Evolutionary conservation across 2,113 vertebrate genomes (phyloP).

Genomic region (Turnix velox): DNA sequence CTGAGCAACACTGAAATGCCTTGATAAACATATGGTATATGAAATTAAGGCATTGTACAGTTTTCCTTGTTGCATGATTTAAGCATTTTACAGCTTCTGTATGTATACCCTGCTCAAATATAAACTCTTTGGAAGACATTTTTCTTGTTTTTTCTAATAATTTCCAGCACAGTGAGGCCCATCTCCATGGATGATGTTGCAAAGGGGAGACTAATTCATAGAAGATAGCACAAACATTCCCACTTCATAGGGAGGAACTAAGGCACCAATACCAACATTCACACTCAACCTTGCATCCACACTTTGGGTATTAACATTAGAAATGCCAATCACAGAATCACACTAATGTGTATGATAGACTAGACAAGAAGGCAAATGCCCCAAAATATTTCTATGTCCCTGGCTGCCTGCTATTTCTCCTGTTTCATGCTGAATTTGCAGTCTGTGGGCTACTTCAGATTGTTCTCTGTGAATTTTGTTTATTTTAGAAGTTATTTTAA

Average conservation of each 20-base stretch:
- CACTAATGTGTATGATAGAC: neutral
- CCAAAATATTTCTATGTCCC: neutral
- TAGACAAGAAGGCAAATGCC: neutral
- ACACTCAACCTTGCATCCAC: neutral
- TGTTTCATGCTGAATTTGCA: neutral
- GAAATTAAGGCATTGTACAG: neutral
- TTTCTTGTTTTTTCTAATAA: neutral
- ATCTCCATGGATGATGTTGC: neutral
- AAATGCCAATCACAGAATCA: neutral
- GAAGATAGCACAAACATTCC: neutral
- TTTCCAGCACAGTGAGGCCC: neutral
- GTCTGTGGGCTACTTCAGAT: neutral
- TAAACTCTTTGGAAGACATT: neutral
- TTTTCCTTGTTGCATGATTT: neutral
- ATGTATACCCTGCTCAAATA: neutral
- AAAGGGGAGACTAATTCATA: neutral
- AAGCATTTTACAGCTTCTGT: neutral
- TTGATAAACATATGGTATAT: neutral
- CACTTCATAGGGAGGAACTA: neutral
- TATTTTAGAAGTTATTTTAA: neutral
- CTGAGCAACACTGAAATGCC: neutral
- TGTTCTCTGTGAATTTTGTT: neutral
- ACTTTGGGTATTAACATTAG: neutral
- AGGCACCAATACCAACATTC: neutral
- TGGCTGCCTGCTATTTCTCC: neutral